Evolutionary conservation across 1,140 invertebrate genomes (phyloP).

Genomic region (Meloidogyne floridensis): DNA sequence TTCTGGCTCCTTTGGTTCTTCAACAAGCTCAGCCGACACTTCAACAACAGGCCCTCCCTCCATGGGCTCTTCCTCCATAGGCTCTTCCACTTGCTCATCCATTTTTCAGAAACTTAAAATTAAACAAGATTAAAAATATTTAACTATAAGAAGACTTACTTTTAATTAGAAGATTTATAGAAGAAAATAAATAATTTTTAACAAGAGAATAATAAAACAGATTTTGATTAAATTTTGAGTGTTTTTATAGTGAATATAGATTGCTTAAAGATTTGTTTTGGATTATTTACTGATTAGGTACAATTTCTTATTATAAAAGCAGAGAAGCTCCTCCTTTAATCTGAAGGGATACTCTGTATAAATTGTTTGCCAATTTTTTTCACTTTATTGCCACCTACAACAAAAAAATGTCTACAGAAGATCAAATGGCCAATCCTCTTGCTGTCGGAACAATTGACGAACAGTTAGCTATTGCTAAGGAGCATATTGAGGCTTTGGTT

Average conservation of each 20-base stretch:
- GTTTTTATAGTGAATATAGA: not conserved
- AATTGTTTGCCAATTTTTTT: not conserved
- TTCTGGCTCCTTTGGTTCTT: not conserved
- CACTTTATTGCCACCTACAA: not conserved
- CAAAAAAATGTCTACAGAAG: slow-evolving; percentile 1
- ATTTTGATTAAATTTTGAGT: not conserved
- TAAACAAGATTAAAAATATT: not conserved
- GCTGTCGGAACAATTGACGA: not conserved
- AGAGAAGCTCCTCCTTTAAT: too few relatives aligned
- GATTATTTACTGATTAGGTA: too few relatives aligned
- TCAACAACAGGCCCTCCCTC: too few relatives aligned
- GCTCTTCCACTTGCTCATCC: not conserved
- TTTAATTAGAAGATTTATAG: not conserved
- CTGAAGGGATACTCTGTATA: too few relatives aligned
- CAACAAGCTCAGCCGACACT: too few relatives aligned
- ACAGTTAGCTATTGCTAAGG: not conserved
- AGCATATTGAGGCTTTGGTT: not conserved
- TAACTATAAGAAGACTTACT: not conserved
- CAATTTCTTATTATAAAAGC: too few relatives aligned
- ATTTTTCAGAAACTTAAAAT: not conserved
- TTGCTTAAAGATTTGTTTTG: too few relatives aligned
- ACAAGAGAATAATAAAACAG: not conserved
- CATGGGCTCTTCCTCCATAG: too few relatives aligned
- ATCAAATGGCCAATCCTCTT: not conserved
- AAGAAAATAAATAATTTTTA: not conserved